Evolutionary conservation across 2,797 vertebrate genomes (phyloP).

Genomic region (Pempheris klunzingeri): DNA sequence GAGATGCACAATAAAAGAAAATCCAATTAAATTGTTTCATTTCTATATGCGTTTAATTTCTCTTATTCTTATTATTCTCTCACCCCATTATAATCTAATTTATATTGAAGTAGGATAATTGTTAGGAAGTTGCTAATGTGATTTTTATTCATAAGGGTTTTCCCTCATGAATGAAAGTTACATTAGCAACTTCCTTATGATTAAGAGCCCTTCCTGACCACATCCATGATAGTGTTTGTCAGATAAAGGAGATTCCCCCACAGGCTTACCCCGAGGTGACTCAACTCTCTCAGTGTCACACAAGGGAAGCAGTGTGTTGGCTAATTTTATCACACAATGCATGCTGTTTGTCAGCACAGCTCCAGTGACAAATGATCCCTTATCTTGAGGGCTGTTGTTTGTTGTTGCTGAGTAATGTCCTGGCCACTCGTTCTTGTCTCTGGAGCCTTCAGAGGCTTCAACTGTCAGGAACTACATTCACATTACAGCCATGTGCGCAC

Average conservation of each 20-base stretch:
- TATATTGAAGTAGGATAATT: neutral
- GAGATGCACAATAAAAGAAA: neutral
- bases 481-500: neutral
- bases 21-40: neutral
- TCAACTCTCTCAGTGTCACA: conserved; percentile 54
- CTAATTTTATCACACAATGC: conserved; percentile 79
- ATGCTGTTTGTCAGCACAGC: conserved; percentile 66
- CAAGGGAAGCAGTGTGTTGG: conserved; percentile 46
- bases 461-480: conserved; percentile 30
- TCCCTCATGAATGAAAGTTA: neutral
- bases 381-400: conserved; percentile 75
- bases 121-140: too few relatives aligned
- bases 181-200: conserved; percentile 21
- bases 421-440: conserved; percentile 55
- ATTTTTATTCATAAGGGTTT: too few relatives aligned
- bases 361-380: conserved; percentile 75
- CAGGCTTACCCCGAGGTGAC: conserved; percentile 65
- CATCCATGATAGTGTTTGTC: conserved; percentile 41
- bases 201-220: conserved; percentile 37
- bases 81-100: neutral
- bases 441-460: conserved; percentile 54
- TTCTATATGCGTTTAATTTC: neutral
- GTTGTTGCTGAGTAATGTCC: conserved; percentile 83
- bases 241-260: conserved; percentile 59
- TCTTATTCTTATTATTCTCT: neutral